Conservation (phyloP, 2,113 vertebrate species). For the Calonectris borealis region DNA sequence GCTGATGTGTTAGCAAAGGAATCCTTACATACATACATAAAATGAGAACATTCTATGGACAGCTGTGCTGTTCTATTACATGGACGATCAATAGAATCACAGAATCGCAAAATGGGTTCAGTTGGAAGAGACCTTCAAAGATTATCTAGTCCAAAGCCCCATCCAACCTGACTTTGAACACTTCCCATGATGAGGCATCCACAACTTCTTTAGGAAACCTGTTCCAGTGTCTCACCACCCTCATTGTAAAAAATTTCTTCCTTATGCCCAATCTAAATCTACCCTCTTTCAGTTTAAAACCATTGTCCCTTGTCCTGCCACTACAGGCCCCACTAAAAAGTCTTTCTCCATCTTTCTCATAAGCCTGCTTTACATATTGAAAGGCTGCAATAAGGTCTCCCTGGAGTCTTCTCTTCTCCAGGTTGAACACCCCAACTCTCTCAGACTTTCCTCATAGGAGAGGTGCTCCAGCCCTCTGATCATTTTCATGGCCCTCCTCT, state of each 20-base stretch:
- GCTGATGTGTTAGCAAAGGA: not conserved
- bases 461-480: not conserved
- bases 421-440: not conserved
- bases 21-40: not conserved
- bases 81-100: not conserved
- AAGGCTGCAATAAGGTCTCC: not conserved
- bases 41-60: not conserved
- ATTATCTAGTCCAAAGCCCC: not conserved
- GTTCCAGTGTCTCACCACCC: not conserved
- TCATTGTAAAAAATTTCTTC: not conserved
- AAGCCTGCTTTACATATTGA: not conserved
- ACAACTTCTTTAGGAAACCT: not conserved
- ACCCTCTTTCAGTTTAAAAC: not conserved
- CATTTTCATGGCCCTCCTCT: not conserved
- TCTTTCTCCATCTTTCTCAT: not conserved
- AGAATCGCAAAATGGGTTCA: not conserved
- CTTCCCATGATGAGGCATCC: not conserved
- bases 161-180: not conserved
- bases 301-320: not conserved
- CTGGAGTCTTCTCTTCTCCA: rapidly evolving
- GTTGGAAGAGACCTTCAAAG: not conserved
- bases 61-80: not conserved
- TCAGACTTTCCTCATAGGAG: not conserved
- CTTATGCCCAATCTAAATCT: not conserved
- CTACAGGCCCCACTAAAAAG: not conserved